Conservation (phyloP, 1,140 invertebrate species). For the Achatina immaculata region DNA sequence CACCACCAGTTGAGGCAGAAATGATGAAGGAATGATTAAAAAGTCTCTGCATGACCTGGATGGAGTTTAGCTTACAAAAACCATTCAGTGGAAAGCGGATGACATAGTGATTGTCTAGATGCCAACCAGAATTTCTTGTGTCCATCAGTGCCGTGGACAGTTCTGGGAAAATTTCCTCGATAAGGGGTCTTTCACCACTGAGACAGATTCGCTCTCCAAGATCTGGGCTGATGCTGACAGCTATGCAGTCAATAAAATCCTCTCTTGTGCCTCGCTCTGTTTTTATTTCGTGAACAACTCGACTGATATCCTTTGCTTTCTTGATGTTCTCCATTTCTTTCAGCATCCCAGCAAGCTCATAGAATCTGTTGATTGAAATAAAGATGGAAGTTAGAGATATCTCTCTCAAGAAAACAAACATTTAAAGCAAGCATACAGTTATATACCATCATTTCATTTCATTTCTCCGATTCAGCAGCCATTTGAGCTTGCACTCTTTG, state of each 20-base stretch:
- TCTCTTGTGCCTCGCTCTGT: slow-evolving; percentile 27
- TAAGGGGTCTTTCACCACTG: slow-evolving; percentile 82
- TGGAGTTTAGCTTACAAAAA: slow-evolving; percentile 91
- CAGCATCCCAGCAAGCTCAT: slow-evolving; percentile 82
- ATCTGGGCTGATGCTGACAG: slow-evolving; percentile 89
- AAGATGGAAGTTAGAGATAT: neutral
- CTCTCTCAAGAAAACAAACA: neutral
- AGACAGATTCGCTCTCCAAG: slow-evolving; percentile 89
- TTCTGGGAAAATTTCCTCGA: slow-evolving; percentile 89
- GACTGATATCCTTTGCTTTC: slow-evolving; percentile 77
- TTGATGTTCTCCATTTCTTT: slow-evolving; percentile 80
- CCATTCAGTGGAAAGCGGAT: slow-evolving; percentile 92
- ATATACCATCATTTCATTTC: neutral
- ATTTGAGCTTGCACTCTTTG: too few relatives aligned
- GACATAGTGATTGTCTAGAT: slow-evolving; percentile 86
- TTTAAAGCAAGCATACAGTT: neutral
- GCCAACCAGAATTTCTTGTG: slow-evolving; percentile 84
- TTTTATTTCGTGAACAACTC: slow-evolving; percentile 49
- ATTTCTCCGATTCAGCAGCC: too few relatives aligned
- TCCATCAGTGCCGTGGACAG: slow-evolving; percentile 87
- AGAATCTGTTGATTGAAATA: slow-evolving; percentile 75
- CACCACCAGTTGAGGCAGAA: slow-evolving; percentile 87
- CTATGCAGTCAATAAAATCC: slow-evolving; percentile 79
- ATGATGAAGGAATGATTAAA: slow-evolving; percentile 87
- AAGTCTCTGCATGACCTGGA: slow-evolving; percentile 88